Base-by-base conservation (phyloP, 2,888 invertebrate genomes). In the Stramonita haemastoma region DNA sequence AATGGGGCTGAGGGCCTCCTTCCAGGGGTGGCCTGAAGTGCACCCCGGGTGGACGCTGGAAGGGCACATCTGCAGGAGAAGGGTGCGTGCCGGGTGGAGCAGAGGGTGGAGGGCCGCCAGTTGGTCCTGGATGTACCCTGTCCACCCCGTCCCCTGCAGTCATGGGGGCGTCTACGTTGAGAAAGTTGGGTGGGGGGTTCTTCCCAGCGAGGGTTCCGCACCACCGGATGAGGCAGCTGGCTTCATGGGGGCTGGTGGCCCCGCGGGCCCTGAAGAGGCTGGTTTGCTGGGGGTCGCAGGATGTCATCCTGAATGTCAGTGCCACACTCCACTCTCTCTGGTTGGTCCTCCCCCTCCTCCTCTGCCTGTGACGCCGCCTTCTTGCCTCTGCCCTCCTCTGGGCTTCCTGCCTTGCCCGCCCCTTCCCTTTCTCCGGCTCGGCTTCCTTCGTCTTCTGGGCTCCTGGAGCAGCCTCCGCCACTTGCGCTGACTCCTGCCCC, bases 201-300 rank as follows among this genome's bases (percentile, higher is more conserved):
- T 66, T 88, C 84, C 17, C 88, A 86, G 60, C 90, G n/a, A 89
- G 87, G 84, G 57, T 89, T 87, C 17, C 86, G 46, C 46, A 46
- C 46, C 46, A 46, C 46, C 46, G 2, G 46, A 46, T 46, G 46
- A 46, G 8, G 46, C 2, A 5, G 46, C 46, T 46, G 46, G 46
- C 8, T 46, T 46, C 46, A 46, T 46, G 46, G 46, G 46, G 89
- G 66, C 85, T 66, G 5, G 36, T 46, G 84, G 87, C 88, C 84
- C 81, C 15, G 32, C 86, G 26, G 60, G 73, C 77, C 86, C 86
- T 8, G 79, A 56, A 11, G 73, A 81, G 29, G 77, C 56, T 0
- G 87, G 36, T 56, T 88, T 87, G 0, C 29, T 56, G 26, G 34
- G 83, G 19, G 84, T 83, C 34, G 22, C 86, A 29, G 86, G 32